A percentile compares a stretch with the other conserved stretches of the same genome.
These are phyloP conservation scores for Luscinia megarhynchos DNA, from an alignment of 2,797 vertebrate genomes.

Conservation along the genomic window DNA sequence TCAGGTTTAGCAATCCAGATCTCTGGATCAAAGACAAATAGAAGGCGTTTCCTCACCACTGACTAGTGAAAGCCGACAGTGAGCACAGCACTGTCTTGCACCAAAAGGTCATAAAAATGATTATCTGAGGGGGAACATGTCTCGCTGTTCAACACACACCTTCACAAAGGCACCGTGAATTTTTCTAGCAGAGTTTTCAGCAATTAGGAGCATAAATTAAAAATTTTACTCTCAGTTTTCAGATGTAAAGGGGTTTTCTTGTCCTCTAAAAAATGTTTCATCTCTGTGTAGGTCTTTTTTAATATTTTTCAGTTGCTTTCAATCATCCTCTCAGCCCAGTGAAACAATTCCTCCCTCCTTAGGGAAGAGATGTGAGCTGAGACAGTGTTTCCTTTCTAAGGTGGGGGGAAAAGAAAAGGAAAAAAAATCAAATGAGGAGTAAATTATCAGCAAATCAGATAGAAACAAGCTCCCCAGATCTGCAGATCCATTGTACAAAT, in stretches of 20 bases:
- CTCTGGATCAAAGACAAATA: slow-evolving; percentile 82
- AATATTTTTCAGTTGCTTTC: slow-evolving; percentile 60
- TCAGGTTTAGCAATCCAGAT: slow-evolving; percentile 80
- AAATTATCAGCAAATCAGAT: slow-evolving; percentile 77
- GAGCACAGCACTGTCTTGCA: slow-evolving; percentile 71
- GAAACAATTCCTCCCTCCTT: slow-evolving; percentile 47
- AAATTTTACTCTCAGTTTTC: neutral
- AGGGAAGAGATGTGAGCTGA: slow-evolving; percentile 45
- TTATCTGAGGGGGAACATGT: slow-evolving; percentile 51
- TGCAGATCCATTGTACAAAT: slow-evolving; percentile 76
- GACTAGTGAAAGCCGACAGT: slow-evolving; percentile 76
- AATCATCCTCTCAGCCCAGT: neutral
- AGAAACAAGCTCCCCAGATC: slow-evolving; percentile 75
- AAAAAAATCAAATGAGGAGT: slow-evolving; percentile 68
- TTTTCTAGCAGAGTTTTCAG: slow-evolving; percentile 46
- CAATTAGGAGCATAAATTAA: neutral
- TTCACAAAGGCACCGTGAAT: neutral
- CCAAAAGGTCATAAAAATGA: slow-evolving; percentile 76
- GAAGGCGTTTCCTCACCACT: slow-evolving; percentile 72
- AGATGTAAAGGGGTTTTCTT: slow-evolving; percentile 36
- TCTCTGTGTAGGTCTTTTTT: slow-evolving; percentile 33
- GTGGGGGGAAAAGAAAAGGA: neutral
- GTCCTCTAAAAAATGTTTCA: slow-evolving; percentile 15
- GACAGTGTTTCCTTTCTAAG: neutral
- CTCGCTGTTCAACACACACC: slow-evolving; percentile 56